Conservation (phyloP, 2,888 invertebrate genomes). For the Emesis furor region DNA sequence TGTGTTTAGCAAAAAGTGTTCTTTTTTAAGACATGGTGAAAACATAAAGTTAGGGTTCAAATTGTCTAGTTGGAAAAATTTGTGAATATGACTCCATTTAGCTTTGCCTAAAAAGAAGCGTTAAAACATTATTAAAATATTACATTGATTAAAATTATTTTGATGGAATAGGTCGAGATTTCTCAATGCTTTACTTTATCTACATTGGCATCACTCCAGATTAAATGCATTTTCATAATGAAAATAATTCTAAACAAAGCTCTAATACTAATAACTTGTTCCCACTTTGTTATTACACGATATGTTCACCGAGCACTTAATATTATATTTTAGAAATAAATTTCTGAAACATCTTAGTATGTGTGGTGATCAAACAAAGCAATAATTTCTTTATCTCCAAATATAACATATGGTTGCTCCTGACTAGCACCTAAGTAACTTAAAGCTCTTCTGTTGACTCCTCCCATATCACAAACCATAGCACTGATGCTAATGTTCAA, state of each 20-base stretch:
- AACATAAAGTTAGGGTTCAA: too few relatives aligned
- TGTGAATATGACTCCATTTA: too few relatives aligned
- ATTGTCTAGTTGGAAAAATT: too few relatives aligned
- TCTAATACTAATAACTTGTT: not conserved
- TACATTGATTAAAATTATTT: too few relatives aligned
- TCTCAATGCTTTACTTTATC: too few relatives aligned
- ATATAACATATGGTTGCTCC: not conserved
- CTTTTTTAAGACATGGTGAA: too few relatives aligned
- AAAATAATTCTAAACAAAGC: not conserved
- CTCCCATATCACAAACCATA: conserved; percentile 62
- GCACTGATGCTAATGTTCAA: conserved; percentile 48
- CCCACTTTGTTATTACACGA: not conserved
- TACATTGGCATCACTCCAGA: conserved; percentile 34
- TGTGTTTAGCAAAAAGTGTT: too few relatives aligned
- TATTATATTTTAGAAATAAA: not conserved
- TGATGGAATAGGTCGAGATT: too few relatives aligned
- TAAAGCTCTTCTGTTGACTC: conserved; percentile 56
- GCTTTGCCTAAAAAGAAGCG: too few relatives aligned
- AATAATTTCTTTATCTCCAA: not conserved
- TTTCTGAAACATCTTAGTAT: not conserved
- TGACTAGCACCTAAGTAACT: conserved; percentile 50
- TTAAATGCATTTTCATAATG: not conserved
- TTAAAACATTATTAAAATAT: too few relatives aligned
- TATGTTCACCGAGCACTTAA: not conserved
- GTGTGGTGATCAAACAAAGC: conserved; percentile 11